phyloP scores from a whole-genome alignment of 1,140 invertebrate genomes.

The Papilio xuthus region DNA sequence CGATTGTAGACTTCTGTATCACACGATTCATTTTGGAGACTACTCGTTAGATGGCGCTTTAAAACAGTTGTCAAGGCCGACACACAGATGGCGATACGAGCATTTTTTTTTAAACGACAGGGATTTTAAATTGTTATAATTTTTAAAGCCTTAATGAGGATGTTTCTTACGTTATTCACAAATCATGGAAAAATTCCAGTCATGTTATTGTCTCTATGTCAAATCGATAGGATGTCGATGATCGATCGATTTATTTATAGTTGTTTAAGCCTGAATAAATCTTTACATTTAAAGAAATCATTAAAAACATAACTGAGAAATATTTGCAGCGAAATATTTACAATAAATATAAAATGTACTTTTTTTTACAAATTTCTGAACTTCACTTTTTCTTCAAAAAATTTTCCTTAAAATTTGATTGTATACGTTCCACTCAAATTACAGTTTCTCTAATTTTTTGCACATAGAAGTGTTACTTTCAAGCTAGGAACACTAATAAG shows the following conservation, averaged over 20 bases:
- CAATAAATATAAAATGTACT: neutral
- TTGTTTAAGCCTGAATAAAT: neutral
- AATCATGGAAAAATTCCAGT: neutral
- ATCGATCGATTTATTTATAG: neutral
- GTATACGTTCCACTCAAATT: neutral
- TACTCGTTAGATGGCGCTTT: conserved; percentile 20
- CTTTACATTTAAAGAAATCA: neutral
- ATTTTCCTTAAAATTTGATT: neutral
- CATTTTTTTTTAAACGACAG: neutral
- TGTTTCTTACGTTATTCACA: neutral
- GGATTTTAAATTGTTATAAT: too few relatives aligned
- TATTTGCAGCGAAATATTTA: neutral
- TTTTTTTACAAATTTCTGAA: neutral
- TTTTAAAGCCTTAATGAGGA: too few relatives aligned
- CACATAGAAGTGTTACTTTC: neutral
- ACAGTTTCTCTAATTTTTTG: conserved; percentile 8
- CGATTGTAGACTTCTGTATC: neutral
- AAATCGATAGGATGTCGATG: neutral
- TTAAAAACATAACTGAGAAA: neutral
- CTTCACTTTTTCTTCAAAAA: neutral
- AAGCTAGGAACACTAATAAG: conserved; percentile 3
- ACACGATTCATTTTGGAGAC: neutral
- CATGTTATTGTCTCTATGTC: neutral
- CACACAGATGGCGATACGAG: conserved; percentile 1
- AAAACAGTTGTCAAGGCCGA: neutral